Conservation (phyloP, 2,888 invertebrate genomes). For the Acholoe squamosa region DNA sequence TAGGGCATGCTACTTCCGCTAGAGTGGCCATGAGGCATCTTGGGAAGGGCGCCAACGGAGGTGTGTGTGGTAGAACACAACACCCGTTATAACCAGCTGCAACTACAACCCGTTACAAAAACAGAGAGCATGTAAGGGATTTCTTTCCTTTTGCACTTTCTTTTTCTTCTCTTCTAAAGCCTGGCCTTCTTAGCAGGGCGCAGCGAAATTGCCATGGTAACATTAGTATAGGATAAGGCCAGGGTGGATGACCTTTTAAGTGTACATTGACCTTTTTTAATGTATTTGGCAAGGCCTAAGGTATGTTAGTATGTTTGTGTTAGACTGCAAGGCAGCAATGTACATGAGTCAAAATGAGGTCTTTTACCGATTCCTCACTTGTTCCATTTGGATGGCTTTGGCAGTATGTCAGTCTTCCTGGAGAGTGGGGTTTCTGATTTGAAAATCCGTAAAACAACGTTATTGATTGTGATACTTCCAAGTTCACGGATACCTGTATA, state of each 20-base stretch:
- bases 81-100: neutral
- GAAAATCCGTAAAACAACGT: too few species aligned
- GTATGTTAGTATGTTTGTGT: too few species aligned
- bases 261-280: neutral
- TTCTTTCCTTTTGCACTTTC: neutral
- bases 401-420: too few species aligned
- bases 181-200: neutral
- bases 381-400: too few species aligned
- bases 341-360: too few species aligned
- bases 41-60: neutral
- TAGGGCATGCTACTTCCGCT: neutral
- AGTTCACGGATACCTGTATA: too few species aligned
- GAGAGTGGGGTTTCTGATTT: too few species aligned
- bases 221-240: neutral
- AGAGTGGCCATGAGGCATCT: neutral
- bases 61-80: neutral
- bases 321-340: too few species aligned
- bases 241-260: neutral
- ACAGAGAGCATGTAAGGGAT: neutral
- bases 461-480: too few species aligned
- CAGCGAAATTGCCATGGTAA: neutral
- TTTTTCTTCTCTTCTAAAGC: neutral
- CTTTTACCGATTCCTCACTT: too few species aligned
- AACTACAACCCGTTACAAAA: neutral
- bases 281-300: too few species aligned